These are phyloP conservation scores for Oenanthe melanoleuca DNA, from an alignment of 2,113 vertebrate genomes.

Conservation along the genomic window DNA sequence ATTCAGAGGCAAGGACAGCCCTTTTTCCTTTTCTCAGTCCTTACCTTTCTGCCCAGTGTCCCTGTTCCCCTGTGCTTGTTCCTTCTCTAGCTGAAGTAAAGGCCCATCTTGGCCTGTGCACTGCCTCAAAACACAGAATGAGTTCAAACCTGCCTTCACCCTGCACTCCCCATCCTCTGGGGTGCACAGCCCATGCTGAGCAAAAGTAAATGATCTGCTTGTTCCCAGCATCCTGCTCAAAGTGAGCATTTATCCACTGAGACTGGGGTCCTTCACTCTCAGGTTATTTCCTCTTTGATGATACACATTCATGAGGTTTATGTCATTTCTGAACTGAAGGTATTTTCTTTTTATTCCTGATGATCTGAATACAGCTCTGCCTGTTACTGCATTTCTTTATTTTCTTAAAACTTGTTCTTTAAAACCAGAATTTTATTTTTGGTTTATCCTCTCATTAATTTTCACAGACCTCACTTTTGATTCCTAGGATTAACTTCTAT, in stretches of 20 bases:
- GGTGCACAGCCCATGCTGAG: not conserved
- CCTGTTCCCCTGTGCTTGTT: not conserved
- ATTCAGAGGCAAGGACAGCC: not conserved
- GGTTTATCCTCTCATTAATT: not conserved
- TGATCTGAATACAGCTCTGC: not conserved
- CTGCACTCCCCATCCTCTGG: not conserved
- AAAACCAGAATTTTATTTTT: not conserved
- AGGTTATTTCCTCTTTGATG: not conserved
- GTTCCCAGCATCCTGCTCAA: not conserved
- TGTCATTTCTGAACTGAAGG: not conserved
- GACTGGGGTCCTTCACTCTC: not conserved
- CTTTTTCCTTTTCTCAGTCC: not conserved
- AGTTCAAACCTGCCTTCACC: not conserved
- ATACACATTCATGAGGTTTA: not conserved
- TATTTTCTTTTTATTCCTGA: not conserved
- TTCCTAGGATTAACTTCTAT: not conserved
- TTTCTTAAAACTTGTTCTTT: not conserved
- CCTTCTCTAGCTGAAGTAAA: rapidly evolving
- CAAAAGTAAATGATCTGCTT: not conserved
- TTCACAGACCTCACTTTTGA: not conserved
- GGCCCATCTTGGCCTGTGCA: not conserved
- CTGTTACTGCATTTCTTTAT: not conserved
- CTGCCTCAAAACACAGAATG: not conserved
- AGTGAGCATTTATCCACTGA: not conserved
- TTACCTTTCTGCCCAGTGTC: not conserved